A percentile compares a stretch with the other conserved stretches of the same genome.
These are phyloP conservation scores for Palaemon carinicauda DNA, from an alignment of 1,140 invertebrate genomes.

Conservation along the genomic window DNA sequence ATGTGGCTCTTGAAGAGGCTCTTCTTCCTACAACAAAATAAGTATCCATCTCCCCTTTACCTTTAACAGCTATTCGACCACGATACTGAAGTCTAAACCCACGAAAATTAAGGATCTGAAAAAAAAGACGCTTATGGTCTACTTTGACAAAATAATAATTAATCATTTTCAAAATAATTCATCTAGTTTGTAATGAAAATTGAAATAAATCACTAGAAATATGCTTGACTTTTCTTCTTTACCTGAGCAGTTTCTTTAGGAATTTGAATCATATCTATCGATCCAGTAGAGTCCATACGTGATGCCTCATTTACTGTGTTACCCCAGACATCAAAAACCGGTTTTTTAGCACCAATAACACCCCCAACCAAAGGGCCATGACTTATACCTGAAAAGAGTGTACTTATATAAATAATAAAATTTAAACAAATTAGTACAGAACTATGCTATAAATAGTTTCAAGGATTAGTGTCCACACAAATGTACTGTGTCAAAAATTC, in stretches of 20 bases:
- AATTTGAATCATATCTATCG: slow-evolving; percentile 87
- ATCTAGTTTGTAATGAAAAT: not conserved
- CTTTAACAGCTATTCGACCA: slow-evolving; percentile 88
- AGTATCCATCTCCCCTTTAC: slow-evolving; percentile 94
- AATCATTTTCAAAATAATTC: not conserved
- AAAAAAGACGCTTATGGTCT: too few species aligned
- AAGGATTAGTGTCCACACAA: too few species aligned
- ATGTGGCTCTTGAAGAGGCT: slow-evolving; percentile 65
- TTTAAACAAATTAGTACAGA: too few species aligned
- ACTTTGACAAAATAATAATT: too few species aligned
- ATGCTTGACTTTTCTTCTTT: slow-evolving; percentile 32
- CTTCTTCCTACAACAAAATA: slow-evolving; percentile 82
- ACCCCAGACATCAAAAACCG: slow-evolving; percentile 98
- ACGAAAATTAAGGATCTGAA: slow-evolving; percentile 74
- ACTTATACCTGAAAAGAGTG: slow-evolving; percentile 76
- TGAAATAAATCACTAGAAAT: not conserved
- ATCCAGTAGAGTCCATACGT: slow-evolving; percentile 90
- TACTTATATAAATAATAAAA: too few species aligned
- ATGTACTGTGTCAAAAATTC: too few species aligned
- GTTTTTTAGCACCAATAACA: slow-evolving; percentile 96
- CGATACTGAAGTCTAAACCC: slow-evolving; percentile 80
- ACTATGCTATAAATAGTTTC: too few species aligned
- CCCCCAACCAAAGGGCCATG: slow-evolving; percentile 87
- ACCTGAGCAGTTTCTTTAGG: slow-evolving; percentile 84
- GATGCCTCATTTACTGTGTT: slow-evolving; percentile 96